Percentiles rank a stretch among this genome's conserved stretches.
Conservation (phyloP, 1,140 invertebrate species). For the Habropoda laboriosa region DNA sequence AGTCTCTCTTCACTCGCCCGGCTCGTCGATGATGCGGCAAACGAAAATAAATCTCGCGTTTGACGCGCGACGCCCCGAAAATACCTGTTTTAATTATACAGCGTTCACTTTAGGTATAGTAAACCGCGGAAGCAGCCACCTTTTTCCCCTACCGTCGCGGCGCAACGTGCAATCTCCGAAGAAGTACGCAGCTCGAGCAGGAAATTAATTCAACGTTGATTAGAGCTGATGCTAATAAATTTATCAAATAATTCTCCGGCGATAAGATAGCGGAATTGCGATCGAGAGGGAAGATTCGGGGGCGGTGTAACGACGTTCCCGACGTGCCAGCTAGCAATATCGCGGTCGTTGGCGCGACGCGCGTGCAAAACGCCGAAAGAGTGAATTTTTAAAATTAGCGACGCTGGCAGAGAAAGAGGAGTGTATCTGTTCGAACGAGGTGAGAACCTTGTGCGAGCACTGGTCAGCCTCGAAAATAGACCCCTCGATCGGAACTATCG, state of each 20-base stretch:
- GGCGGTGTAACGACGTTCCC: not conserved
- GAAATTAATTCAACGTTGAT: too few species aligned
- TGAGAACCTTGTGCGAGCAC: conserved; percentile 10
- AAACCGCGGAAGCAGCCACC: not conserved
- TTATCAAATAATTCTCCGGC: not conserved
- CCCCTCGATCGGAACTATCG: conserved; percentile 10
- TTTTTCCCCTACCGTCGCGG: not conserved
- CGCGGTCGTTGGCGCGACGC: too few species aligned
- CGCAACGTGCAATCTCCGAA: too few species aligned
- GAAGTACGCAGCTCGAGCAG: too few species aligned
- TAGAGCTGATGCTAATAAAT: not conserved
- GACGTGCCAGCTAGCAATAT: not conserved
- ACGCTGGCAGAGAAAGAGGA: not conserved
- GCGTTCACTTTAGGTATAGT: conserved; percentile 2
- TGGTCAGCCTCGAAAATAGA: conserved; percentile 47
- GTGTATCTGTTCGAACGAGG: not conserved
- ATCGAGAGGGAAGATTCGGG: too few species aligned
- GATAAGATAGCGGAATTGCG: not conserved
- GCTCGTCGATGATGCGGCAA: not conserved
- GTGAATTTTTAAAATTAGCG: conserved; percentile 32
- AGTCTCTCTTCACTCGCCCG: too few species aligned
- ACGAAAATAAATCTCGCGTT: conserved; percentile 17
- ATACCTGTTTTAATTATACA: conserved; percentile 22
- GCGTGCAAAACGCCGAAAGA: not conserved
- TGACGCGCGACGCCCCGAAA: conserved; percentile 20